Evolutionary conservation across 2,888 invertebrate species (phyloP).

Genomic region (Helobdella robusta): DNA sequence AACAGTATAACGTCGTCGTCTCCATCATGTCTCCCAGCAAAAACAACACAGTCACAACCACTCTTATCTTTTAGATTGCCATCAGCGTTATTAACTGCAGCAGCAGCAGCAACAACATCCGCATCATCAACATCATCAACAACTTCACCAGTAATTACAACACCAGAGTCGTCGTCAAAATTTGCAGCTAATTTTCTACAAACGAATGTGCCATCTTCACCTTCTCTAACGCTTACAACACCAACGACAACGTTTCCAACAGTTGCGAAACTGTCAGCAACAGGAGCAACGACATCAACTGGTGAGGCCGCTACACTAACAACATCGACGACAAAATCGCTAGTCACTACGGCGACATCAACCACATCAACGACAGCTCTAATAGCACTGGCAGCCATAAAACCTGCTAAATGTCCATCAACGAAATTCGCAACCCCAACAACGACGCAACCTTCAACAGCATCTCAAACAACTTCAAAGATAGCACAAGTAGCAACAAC

Average conservation of each 20-base stretch:
- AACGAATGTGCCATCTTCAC: no score
- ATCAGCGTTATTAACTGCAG: background rate
- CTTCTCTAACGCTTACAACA: no score
- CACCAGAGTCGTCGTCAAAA: background rate
- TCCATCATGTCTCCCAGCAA: background rate
- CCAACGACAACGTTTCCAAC: no score
- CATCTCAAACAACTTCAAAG: conserved; percentile 1
- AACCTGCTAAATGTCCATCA: background rate
- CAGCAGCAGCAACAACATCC: conserved; percentile 3
- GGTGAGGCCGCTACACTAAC: no score
- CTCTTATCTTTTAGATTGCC: no score
- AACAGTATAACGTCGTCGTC: conserved; percentile 4
- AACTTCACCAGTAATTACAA: background rate
- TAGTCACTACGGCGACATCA: background rate
- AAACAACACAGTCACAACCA: no score
- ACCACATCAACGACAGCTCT: background rate
- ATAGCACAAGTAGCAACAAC: conserved; percentile 1
- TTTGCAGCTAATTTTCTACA: no score
- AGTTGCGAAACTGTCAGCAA: background rate
- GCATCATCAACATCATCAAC: background rate
- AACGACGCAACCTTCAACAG: background rate
- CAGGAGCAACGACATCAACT: background rate
- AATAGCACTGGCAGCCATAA: background rate
- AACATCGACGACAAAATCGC: background rate
- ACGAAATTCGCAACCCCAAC: background rate